These are phyloP conservation scores for Drosophila fulvimacula DNA, from an alignment of 2,888 invertebrate species.

Conservation along the genomic window DNA sequence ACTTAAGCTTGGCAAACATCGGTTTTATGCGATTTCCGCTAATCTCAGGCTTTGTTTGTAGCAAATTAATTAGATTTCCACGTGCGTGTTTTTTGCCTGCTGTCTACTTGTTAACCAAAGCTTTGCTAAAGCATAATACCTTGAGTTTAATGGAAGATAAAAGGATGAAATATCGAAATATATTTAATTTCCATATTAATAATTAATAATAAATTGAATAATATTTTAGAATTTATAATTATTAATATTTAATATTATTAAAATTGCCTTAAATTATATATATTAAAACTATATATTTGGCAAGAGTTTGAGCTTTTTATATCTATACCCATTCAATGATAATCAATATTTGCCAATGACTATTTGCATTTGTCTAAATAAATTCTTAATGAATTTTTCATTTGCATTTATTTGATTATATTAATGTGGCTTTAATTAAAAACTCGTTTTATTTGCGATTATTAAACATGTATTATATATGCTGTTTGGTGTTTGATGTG, in stretches of 20 bases:
- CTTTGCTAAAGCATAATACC: neutral
- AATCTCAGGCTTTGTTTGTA: constrained; percentile 3
- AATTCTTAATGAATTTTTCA: constrained; percentile 7
- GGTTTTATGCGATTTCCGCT: constrained; percentile 5
- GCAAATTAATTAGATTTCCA: constrained; percentile 3
- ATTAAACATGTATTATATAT: constrained; percentile 3
- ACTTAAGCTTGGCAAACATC: neutral
- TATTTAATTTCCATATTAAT: too few species aligned
- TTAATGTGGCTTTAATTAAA: constrained; percentile 12
- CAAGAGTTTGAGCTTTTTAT: neutral
- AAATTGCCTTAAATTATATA: too few species aligned
- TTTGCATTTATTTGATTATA: constrained; percentile 8
- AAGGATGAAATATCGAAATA: too few species aligned
- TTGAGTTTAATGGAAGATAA: neutral
- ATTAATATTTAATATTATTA: neutral
- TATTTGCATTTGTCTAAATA: constrained; percentile 4
- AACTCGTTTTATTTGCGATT: neutral
- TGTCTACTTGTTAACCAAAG: neutral
- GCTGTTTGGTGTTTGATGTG: neutral
- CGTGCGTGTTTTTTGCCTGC: neutral
- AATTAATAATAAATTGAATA: too few species aligned
- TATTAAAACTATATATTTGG: too few species aligned
- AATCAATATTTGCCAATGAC: neutral
- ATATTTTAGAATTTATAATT: neutral
- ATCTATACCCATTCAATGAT: neutral